Evolutionary conservation across 2,797 vertebrate species (phyloP).

Genomic region (Aeoliscus strigatus): DNA sequence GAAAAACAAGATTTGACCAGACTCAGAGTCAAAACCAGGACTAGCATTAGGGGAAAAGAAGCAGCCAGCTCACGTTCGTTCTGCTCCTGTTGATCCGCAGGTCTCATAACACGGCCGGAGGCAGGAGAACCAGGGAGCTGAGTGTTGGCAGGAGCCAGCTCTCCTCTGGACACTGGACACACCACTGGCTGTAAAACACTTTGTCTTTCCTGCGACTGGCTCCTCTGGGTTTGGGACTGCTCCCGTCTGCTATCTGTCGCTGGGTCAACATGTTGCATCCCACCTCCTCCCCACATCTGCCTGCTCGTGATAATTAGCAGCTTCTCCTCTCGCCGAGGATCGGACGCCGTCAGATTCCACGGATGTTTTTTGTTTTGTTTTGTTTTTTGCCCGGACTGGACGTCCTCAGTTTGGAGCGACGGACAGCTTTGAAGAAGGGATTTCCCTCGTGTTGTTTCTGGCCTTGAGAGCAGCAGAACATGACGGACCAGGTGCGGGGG

Average conservation of each 20-base stretch:
- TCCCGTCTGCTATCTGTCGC: constrained; percentile 78
- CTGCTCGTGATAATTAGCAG: constrained; percentile 78
- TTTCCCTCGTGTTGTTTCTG: constrained; percentile 57
- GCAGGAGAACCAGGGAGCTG: constrained; percentile 60
- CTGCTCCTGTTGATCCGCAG: constrained; percentile 77
- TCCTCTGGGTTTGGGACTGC: constrained; percentile 41
- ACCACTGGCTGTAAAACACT: constrained; percentile 48
- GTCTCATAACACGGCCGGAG: constrained; percentile 89
- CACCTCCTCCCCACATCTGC: constrained; percentile 63
- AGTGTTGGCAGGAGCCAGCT: constrained; percentile 35
- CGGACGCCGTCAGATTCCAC: constrained; percentile 26
- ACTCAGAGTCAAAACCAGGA: too few relatives aligned
- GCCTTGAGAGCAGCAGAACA: too few relatives aligned
- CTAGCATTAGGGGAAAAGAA: too few relatives aligned
- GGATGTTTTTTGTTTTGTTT: constrained; percentile 66
- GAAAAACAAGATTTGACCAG: too few relatives aligned
- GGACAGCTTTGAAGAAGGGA: constrained; percentile 29
- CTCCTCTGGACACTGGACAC: constrained; percentile 65
- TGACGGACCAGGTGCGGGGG: constrained; percentile 55
- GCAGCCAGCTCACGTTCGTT: constrained; percentile 25
- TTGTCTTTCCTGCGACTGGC: constrained; percentile 47
- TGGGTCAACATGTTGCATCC: constrained; percentile 65
- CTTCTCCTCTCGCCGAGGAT: constrained; percentile 68
- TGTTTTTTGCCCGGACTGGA: constrained; percentile 51
- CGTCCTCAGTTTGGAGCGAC: constrained; percentile 48